Base-by-base conservation (phyloP, 1,140 invertebrate genomes). In the Drosophila hydei region DNA sequence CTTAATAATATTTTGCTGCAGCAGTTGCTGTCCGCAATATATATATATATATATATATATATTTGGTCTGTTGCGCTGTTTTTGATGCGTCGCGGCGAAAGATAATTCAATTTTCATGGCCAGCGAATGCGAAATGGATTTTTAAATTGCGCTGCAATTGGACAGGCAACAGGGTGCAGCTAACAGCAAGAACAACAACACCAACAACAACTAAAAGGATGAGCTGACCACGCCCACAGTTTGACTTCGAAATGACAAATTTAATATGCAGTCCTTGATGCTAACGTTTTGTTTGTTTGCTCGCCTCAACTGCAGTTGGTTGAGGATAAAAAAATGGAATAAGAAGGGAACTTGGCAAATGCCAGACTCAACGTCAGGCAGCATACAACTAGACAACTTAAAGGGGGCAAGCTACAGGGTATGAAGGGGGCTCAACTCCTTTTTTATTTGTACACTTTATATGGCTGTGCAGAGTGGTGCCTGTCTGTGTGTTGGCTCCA, bases 241-340 rank as follows among this genome's bases (percentile, higher is more conserved):
- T 69, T 58, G 62, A 36, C 67, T 62, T 19, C 42, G 12, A 88
- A 81, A 85, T 87, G 83, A 87, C 81, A 85, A 85, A 85, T 88
- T 85, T 85, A 87, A 85, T 85, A 85, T 87, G 74, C 71, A 71
- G 59, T 72, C 65, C 58, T 60, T 79, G 77, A 19, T 71, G 64
- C 54, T 21, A 60, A n/a, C 70, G 55, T 58, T 33, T 79, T 75
- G 77, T 67, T 79, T 85, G 71, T 70, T 73, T 84, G 80, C 16
- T 19, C 8, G 38, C 67, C 67, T 85, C 50, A 54, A 60, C 71
- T 83, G 71, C 75, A 78, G 52, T 79, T 56, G 70, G 72, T 30
- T 64, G 59, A 69, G 56, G 43, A 58, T 54, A 63, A 73, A 68
- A 61, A 30, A 30, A 16, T 19, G 54, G 30, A 73, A 60, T 2